These are phyloP conservation scores for Chaenocephalus aceratus DNA, from an alignment of 2,113 vertebrate species.

Conservation along the genomic window DNA sequence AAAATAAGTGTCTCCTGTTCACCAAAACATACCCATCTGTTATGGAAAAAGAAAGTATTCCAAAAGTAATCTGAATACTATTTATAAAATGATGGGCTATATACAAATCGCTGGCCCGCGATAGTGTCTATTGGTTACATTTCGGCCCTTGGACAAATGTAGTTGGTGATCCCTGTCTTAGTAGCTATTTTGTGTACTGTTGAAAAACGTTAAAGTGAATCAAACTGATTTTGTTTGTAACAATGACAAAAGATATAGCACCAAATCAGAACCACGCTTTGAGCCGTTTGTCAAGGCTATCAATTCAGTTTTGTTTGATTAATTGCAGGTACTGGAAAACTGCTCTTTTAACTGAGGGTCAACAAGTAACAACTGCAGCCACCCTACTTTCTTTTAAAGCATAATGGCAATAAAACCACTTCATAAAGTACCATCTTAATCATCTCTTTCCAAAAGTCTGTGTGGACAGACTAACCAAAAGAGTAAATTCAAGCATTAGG, in stretches of 20 bases:
- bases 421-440: neutral
- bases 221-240: neutral
- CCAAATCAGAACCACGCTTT: too few species aligned
- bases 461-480: neutral
- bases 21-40: too few species aligned
- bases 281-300: neutral
- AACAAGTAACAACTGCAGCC: neutral
- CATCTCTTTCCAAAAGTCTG: conserved; percentile 5
- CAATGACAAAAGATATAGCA: neutral
- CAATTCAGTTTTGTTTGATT: neutral
- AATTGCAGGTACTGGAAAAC: neutral
- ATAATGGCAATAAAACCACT: neutral
- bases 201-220: neutral
- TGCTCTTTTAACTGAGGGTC: neutral
- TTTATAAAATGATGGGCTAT: too few species aligned
- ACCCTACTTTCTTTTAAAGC: neutral
- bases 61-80: too few species aligned
- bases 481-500: neutral
- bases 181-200: neutral
- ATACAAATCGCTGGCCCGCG: too few species aligned
- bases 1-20: too few species aligned
- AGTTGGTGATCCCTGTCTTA: too few species aligned
- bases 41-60: too few species aligned
- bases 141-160: too few species aligned
- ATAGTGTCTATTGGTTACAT: too few species aligned